Percentiles rank a stretch among this genome's conserved stretches.
These are phyloP conservation scores for Cancer borealis DNA, from an alignment of 2,888 invertebrate species.

Conservation along the genomic window DNA sequence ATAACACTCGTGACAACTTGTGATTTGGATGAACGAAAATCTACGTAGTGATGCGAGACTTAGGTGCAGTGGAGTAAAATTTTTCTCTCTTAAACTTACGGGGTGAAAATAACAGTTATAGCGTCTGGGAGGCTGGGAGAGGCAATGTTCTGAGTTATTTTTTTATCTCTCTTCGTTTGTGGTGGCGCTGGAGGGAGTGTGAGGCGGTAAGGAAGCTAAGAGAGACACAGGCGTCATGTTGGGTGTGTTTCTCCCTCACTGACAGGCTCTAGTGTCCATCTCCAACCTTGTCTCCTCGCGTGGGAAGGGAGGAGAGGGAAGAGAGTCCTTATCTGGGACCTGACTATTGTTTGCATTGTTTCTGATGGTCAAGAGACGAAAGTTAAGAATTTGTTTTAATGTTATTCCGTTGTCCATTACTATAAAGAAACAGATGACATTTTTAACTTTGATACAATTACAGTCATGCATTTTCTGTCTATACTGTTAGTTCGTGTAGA, in stretches of 20 bases:
- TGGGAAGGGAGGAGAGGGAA: background rate
- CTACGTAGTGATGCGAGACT: background rate
- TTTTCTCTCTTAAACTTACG: background rate
- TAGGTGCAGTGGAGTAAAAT: background rate
- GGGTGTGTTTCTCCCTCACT: background rate
- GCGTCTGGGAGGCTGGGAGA: background rate
- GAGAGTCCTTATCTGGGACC: background rate
- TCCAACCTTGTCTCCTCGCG: background rate
- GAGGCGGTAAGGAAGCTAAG: background rate
- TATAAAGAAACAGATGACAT: background rate
- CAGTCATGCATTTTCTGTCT: background rate
- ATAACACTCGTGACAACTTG: background rate
- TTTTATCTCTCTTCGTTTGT: background rate
- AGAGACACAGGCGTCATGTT: background rate
- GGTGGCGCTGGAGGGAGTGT: background rate
- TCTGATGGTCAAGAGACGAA: background rate
- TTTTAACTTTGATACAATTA: background rate
- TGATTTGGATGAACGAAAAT: background rate
- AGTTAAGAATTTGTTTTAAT: background rate
- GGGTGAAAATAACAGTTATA: background rate
- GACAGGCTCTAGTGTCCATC: conserved; percentile 6
- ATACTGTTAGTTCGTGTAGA: background rate
- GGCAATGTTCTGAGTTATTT: background rate
- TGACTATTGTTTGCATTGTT: background rate
- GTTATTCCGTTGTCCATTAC: background rate